Evolutionary conservation across 2,113 vertebrate species (phyloP).

Genomic region (Aptenodytes patagonicus): DNA sequence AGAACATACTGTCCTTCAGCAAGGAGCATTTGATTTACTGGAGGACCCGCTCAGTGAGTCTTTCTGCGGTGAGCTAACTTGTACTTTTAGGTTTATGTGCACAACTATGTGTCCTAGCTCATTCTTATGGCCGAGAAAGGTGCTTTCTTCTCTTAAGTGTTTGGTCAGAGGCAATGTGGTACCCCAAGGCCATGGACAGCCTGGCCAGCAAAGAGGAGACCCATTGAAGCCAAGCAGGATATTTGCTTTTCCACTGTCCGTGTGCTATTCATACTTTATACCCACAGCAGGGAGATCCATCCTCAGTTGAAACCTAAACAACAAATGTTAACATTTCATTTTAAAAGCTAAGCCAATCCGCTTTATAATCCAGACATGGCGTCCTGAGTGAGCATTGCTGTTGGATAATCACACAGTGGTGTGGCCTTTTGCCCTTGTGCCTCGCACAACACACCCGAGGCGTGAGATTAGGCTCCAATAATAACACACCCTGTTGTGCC

Average conservation of each 20-base stretch:
- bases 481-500: conserved; percentile 60
- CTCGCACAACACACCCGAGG: conserved; percentile 57
- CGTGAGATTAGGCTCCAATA: conserved; percentile 64
- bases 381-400: conserved; percentile 34
- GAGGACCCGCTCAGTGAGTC: too few species aligned
- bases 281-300: not conserved
- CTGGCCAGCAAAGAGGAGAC: not conserved
- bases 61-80: fast-evolving
- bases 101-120: fast-evolving
- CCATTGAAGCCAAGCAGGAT: fast-evolving
- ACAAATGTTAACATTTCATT: conserved; percentile 28
- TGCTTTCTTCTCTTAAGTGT: not conserved
- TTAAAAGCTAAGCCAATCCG: conserved; percentile 40
- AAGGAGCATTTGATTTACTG: fast-evolving
- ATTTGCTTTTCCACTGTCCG: fast-evolving
- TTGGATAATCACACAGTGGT: conserved; percentile 55
- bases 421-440: conserved; percentile 54
- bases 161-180: not conserved
- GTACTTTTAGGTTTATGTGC: not conserved
- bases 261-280: not conserved
- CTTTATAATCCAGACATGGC: conserved; percentile 61
- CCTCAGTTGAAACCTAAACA: not conserved
- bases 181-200: not conserved
- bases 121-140: fast-evolving
- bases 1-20: fast-evolving